A percentile compares a stretch with the other conserved stretches of the same genome.
phyloP scores from a whole-genome alignment of 1,140 invertebrate genomes.

The Hirudo medicinalis region DNA sequence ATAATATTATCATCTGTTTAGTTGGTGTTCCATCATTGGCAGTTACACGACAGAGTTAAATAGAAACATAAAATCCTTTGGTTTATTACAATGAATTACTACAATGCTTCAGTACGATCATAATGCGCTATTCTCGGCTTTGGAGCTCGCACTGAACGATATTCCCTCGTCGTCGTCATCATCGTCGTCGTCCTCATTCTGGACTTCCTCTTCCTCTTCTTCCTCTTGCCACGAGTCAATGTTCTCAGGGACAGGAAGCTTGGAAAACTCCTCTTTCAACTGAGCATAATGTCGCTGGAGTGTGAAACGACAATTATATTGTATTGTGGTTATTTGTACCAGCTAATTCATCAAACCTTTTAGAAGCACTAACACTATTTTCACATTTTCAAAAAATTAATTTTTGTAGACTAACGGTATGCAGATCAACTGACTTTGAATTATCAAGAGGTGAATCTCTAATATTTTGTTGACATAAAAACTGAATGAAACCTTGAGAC shows the following conservation, averaged over 20 bases:
- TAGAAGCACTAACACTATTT: too few relatives aligned
- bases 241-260: conserved; percentile 58
- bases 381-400: not conserved
- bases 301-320: not conserved
- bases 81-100: too few relatives aligned
- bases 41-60: too few relatives aligned
- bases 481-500: conserved; percentile 48
- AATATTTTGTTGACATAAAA: not conserved
- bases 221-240: not conserved
- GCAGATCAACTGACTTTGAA: not conserved
- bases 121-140: too few relatives aligned
- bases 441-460: not conserved
- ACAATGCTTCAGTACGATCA: too few relatives aligned
- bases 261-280: conserved; percentile 61
- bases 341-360: too few relatives aligned
- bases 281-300: conserved; percentile 62
- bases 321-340: not conserved
- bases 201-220: not conserved
- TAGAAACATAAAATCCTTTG: too few relatives aligned
- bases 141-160: too few relatives aligned
- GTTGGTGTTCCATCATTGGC: too few relatives aligned
- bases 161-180: conserved; percentile 3
- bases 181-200: conserved; percentile 1
- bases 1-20: too few relatives aligned
- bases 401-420: not conserved